These are phyloP conservation scores for Sebastes hopkinsi DNA, from an alignment of 2,797 vertebrate species.

Conservation along the genomic window DNA sequence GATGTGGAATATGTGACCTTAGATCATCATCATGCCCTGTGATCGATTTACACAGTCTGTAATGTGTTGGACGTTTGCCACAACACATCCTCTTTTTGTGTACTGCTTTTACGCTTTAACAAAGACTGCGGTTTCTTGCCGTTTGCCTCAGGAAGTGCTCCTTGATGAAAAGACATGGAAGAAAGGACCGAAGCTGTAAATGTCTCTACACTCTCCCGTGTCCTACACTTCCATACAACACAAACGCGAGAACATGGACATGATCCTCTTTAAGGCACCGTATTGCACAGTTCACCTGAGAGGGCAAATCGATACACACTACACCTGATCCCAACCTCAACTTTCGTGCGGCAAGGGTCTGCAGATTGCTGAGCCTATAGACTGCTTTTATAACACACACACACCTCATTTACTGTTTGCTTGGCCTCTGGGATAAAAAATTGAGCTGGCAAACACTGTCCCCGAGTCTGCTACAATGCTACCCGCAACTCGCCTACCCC, in stretches of 20 bases:
- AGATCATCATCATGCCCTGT: constrained; percentile 21
- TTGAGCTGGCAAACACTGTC: constrained; percentile 29
- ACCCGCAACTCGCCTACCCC: not conserved
- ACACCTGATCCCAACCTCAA: constrained; percentile 44
- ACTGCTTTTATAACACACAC: constrained; percentile 39
- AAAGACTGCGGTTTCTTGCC: not conserved
- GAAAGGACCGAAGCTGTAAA: not conserved
- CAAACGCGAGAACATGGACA: not conserved
- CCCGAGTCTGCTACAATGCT: constrained; percentile 12
- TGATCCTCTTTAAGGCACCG: constrained; percentile 22
- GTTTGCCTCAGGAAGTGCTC: not conserved
- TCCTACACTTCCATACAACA: constrained; percentile 1
- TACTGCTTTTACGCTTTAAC: not conserved
- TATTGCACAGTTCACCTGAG: constrained; percentile 46
- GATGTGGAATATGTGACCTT: constrained; percentile 22
- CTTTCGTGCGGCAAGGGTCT: constrained; percentile 4
- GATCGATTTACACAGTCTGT: constrained; percentile 28
- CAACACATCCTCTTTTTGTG: constrained; percentile 5
- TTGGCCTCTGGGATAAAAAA: constrained; percentile 54
- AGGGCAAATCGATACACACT: constrained; percentile 53
- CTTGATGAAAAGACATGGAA: not conserved
- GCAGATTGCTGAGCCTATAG: constrained; percentile 38
- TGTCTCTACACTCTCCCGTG: not conserved
- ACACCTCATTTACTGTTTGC: constrained; percentile 57
- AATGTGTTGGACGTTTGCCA: constrained; percentile 26